Evolutionary conservation across 2,113 vertebrate genomes (phyloP).

Genomic region (Pantherophis guttatus): DNA sequence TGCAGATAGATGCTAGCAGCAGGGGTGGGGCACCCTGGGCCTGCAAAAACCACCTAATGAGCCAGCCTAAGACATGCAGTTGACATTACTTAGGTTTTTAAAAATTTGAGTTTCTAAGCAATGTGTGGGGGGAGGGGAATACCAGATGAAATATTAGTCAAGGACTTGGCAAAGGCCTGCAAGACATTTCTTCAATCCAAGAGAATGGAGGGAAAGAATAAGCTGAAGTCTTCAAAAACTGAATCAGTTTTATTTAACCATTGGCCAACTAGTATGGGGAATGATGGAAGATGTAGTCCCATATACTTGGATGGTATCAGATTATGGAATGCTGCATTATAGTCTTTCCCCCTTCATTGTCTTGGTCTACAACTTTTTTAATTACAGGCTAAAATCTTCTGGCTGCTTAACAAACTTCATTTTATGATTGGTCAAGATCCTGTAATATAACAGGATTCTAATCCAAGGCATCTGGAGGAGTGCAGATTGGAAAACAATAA

Average conservation of each 20-base stretch:
- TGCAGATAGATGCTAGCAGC: background rate
- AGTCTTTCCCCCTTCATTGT: background rate
- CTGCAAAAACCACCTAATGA: conserved; percentile 3
- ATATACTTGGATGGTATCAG: background rate
- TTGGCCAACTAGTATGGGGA: background rate
- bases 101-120: background rate
- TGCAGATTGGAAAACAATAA: background rate
- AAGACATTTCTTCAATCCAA: background rate
- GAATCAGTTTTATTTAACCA: background rate
- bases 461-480: background rate
- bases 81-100: background rate
- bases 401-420: background rate
- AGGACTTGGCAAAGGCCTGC: background rate
- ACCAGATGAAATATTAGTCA: background rate
- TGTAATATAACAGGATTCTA: background rate
- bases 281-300: background rate
- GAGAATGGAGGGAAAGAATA: background rate
- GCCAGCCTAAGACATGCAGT: background rate
- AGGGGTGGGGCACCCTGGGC: background rate
- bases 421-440: background rate
- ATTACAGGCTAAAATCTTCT: background rate
- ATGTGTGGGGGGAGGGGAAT: background rate
- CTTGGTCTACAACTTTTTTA: background rate
- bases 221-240: background rate
- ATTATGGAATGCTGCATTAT: background rate